phyloP scores from a whole-genome alignment of 2,888 invertebrate genomes.

The Callinectes sapidus region DNA sequence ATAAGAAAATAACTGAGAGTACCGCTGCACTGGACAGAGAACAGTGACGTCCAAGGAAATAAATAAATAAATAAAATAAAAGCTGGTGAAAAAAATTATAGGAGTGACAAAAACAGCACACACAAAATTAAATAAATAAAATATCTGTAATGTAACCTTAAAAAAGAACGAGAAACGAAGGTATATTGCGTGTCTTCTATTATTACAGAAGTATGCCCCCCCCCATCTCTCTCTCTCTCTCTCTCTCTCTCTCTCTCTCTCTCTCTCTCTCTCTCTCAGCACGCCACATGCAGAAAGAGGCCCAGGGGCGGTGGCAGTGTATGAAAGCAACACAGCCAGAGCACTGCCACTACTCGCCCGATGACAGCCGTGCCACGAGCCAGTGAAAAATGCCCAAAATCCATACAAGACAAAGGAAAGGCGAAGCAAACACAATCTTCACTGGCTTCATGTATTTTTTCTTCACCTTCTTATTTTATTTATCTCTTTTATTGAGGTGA shows the following conservation, averaged over 20 bases:
- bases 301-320: neutral
- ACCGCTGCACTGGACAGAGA: neutral
- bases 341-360: neutral
- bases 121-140: neutral
- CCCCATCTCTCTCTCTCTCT: neutral
- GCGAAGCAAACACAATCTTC: neutral
- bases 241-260: conserved; percentile 41
- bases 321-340: neutral
- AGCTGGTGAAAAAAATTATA: neutral
- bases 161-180: neutral
- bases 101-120: neutral
- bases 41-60: neutral
- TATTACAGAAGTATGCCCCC: neutral
- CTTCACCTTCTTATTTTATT: no score
- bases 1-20: neutral
- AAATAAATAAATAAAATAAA: no score
- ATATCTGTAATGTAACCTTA: neutral
- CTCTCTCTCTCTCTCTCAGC: conserved; percentile 29
- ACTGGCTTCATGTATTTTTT: neutral
- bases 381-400: neutral
- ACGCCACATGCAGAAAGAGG: neutral
- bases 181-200: neutral
- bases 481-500: neutral
- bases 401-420: neutral
- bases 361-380: neutral